Evolutionary conservation across 1,140 invertebrate species (phyloP).

Genomic region (Stegodyphus dumicola): DNA sequence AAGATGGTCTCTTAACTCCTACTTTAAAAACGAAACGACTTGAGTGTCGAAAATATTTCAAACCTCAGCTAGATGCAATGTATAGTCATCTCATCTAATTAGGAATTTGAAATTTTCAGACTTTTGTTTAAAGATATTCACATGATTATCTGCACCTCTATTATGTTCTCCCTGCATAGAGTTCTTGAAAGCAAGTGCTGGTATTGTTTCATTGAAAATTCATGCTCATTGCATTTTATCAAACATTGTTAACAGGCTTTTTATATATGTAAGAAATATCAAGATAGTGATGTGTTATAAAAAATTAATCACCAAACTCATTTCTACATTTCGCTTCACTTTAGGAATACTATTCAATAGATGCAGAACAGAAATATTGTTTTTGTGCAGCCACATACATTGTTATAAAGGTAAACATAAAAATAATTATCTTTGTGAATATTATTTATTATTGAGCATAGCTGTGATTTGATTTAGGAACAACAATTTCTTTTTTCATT

Average conservation of each 20-base stretch:
- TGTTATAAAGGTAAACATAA: no score
- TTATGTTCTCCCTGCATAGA: not conserved
- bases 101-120: not conserved
- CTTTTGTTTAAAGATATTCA: no score
- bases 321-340: no score
- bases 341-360: no score
- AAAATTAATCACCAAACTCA: no score
- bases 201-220: not conserved
- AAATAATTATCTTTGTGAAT: no score
- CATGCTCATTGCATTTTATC: not conserved
- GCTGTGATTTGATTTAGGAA: no score
- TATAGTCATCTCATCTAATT: conserved; percentile 71
- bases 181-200: not conserved
- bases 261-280: not conserved
- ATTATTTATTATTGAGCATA: no score
- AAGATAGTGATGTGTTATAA: no score
- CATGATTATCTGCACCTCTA: not conserved
- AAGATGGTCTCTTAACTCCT: conserved; percentile 96
- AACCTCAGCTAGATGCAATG: conserved; percentile 90
- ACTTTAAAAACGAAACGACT: conserved; percentile 89
- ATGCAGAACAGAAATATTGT: no score
- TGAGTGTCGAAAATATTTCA: conserved; percentile 87
- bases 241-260: not conserved
- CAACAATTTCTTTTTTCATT: no score
- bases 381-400: no score